Base-by-base conservation (phyloP, 2,113 vertebrate genomes). In the Onychorhynchus coronatus region DNA sequence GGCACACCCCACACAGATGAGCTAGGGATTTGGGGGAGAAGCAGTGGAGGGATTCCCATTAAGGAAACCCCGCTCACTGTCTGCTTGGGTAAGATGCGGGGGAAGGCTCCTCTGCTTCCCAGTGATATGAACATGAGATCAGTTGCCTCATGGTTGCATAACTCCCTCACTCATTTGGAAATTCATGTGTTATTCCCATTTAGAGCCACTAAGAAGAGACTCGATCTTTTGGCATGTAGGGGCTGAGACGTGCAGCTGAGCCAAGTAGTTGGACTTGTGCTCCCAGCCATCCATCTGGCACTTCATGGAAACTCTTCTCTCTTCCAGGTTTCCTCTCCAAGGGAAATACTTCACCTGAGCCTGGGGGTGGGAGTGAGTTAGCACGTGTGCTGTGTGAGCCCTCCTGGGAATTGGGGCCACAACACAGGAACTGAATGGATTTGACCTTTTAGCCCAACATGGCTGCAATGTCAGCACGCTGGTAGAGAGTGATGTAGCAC, bases 401-500 rank as follows among this genome's bases (percentile, higher is more conserved):
- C 12, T 31, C 24, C 0, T 0, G 28, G 53, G 33, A 58, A 21
- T 41, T 15, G 71, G 61, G 46, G 31, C 52, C 37, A 30, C 47
- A 28, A 17, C 5, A 4, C 0, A 12, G 52, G 35, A 52, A 15
- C 33, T 11, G 44, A 56, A 27, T 5, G 28, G 67, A 11, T 80
- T 41, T 59, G 52, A 63, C n/a, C 75, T 82, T 74, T 39, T 12
- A 20, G 56, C 18, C 33, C 66, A n/a, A 22, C 1, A 1, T 0
- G 0, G 66, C 37, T 28, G 61, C 8, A 2, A 20, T 35, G 18
- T 74, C 79, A 44, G 66, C 5, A 0, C 0, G 0, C 52, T 25
- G 41, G 47, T 14, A 13, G 35, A 46, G 44, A 76, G 4, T 0
- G 4, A 19, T 0, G 0, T 31, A 17, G 47, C 25, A 6, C 2